Evolutionary conservation across 2,797 vertebrate genomes (phyloP).

Genomic region (Echiichthys vipera): DNA sequence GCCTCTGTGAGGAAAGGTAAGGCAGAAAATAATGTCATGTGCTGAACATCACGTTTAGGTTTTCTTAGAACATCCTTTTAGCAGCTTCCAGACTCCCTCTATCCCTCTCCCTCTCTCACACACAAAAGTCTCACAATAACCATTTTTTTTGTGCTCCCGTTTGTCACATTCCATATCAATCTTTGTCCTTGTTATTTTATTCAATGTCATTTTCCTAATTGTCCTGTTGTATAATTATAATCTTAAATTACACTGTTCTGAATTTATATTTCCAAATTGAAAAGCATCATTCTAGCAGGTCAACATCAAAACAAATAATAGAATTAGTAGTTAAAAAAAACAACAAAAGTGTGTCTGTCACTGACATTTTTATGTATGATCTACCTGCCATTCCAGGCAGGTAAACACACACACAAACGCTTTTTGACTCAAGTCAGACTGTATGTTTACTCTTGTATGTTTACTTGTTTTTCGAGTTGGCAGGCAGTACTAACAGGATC

Average conservation of each 20-base stretch:
- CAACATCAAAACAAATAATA: neutral
- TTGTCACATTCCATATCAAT: neutral
- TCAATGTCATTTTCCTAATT: neutral
- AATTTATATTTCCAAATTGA: neutral
- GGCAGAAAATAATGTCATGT: slow-evolving; percentile 1
- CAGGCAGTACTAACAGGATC: slow-evolving; percentile 33
- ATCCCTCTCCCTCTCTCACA: neutral
- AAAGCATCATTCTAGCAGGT: neutral
- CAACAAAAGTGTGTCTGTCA: neutral
- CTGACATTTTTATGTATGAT: neutral
- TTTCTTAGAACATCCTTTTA: neutral
- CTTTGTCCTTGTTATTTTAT: neutral
- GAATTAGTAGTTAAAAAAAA: neutral
- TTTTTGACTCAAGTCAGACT: slow-evolving; percentile 19
- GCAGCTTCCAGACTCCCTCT: neutral
- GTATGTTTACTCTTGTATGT: slow-evolving; percentile 20
- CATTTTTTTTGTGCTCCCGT: neutral
- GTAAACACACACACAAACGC: slow-evolving; percentile 39
- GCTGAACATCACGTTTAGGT: slow-evolving; percentile 5
- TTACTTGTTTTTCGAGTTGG: neutral
- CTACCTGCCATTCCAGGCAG: neutral
- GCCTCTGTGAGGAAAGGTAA: slow-evolving; percentile 83
- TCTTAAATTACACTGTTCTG: neutral
- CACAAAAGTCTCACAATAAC: neutral
- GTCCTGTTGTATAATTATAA: neutral